These are phyloP conservation scores for Anagrus nilaparvatae DNA, from an alignment of 1,140 invertebrate species.

Conservation along the genomic window DNA sequence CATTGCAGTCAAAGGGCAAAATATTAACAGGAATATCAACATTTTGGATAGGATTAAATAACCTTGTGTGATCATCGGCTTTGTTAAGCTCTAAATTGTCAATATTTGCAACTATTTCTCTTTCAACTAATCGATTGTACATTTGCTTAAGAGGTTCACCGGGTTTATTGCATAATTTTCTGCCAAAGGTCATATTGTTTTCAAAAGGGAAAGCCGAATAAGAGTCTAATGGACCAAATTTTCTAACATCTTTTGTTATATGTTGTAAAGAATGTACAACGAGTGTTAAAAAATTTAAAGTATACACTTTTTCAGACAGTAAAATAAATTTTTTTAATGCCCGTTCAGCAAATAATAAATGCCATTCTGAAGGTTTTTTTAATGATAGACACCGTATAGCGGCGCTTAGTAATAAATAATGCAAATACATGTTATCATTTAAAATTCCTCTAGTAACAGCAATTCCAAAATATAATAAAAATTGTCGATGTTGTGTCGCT, in stretches of 20 bases:
- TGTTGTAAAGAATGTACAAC: slow-evolving; percentile 17
- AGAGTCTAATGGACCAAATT: slow-evolving; percentile 13
- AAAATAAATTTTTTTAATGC: slow-evolving; percentile 11
- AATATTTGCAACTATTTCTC: no score
- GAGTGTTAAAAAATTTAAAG: slow-evolving; percentile 12
- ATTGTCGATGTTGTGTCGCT: no score
- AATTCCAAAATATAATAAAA: no score
- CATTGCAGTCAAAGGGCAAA: background rate
- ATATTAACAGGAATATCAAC: background rate
- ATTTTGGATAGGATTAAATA: background rate
- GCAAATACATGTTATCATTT: no score
- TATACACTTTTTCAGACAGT: slow-evolving; percentile 10
- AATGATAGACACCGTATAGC: slow-evolving; percentile 11
- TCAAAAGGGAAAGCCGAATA: slow-evolving; percentile 19
- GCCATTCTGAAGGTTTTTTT: background rate
- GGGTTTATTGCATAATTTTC: slow-evolving; percentile 11
- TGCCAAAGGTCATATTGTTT: slow-evolving; percentile 18
- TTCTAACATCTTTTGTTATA: slow-evolving; percentile 13
- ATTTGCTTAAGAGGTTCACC: slow-evolving; percentile 17
- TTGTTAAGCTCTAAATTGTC: background rate
- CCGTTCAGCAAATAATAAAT: slow-evolving; percentile 4
- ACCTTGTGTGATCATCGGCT: background rate
- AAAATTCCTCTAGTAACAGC: no score
- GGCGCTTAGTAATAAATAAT: no score
- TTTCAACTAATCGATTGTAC: background rate